A percentile compares a stretch with the other conserved stretches of the same genome.
Evolutionary conservation across 2,113 vertebrate genomes (phyloP).

Genomic region (Osmerus eperlanus): DNA sequence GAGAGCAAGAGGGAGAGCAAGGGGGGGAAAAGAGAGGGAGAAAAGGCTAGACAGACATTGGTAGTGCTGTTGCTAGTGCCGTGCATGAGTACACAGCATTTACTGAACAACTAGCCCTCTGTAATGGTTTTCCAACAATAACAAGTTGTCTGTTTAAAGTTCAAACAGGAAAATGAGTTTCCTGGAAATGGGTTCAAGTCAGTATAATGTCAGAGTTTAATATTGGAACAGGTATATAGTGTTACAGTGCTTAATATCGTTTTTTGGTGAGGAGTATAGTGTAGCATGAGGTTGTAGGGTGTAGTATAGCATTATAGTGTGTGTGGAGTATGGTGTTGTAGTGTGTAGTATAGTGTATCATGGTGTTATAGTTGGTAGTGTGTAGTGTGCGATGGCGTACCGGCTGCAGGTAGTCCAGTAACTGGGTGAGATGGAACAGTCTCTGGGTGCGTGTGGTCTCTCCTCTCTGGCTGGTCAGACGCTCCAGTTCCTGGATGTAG

Average conservation of each 20-base stretch:
- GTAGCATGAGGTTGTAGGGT: background rate
- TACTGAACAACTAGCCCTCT: too few species aligned
- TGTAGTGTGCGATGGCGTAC: slow-evolving; percentile 67
- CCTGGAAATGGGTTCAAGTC: too few species aligned
- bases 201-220: too few species aligned
- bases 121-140: too few species aligned
- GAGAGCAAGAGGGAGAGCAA: background rate
- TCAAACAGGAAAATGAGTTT: too few species aligned
- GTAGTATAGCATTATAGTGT: background rate
- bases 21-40: background rate
- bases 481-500: slow-evolving; percentile 95
- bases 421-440: slow-evolving; percentile 94
- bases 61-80: background rate
- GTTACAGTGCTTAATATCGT: background rate
- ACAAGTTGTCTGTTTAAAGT: too few species aligned
- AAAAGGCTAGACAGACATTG: background rate
- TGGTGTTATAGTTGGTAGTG: background rate
- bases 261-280: background rate
- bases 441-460: slow-evolving; percentile 87
- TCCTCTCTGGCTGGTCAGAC: slow-evolving; percentile 84
- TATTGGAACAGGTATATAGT: too few species aligned
- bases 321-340: background rate
- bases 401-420: slow-evolving; percentile 92
- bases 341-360: background rate
- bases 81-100: too few species aligned